Base-by-base conservation (phyloP, 2,888 invertebrate genomes). In the Lydus trimaculatus region DNA sequence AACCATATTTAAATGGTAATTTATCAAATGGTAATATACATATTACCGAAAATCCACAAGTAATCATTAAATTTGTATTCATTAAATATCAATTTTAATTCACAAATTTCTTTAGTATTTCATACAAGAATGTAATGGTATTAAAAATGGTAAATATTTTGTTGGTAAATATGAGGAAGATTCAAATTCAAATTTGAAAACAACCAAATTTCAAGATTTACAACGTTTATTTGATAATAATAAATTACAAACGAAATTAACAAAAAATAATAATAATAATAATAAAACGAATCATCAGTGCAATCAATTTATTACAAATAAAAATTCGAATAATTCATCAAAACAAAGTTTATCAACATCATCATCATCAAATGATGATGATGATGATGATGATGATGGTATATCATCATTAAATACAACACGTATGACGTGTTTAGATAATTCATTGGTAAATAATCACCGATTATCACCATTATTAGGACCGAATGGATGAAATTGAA, bases 31-130 rank as follows among this genome's bases (percentile, higher is more conserved):
- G 89, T 0, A 87, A 88, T 75, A 88, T 90, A 52, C 89, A 89
- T 77, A 90, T 91, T 73, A 91, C 90, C 56, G 91, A 91, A 84
- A 91, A 92, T 84, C 91, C 91, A 64, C 88, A 90, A 85, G 91
- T 91, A 83, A 28, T 56, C n/a, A 25, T 15, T 15, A 23, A 28
- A 9, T 23, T 39, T 58, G 61, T 59, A 8, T 61, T 63, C 63
- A 58, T 58, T 36, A 17, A 17, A 8, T 17, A 20, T 25, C 58
- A 56, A 31, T 8, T 58, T 64, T 58, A 25, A 58, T 58, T 65
- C n/a, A n/a, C n/a, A n/a, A n/a, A 52, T 66, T 71, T 63, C 67
- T 76, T 78, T 56, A 82, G 82, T 82, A 76, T 70, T 80, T 76
- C 62, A 74, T 73, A 23, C 71, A 73, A 25, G 76, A 80, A 64